Percentiles rank a stretch among this genome's conserved stretches.
These are phyloP conservation scores for Phrynocephalus vlangalii DNA, from an alignment of 2,797 vertebrate genomes.

Conservation along the genomic window DNA sequence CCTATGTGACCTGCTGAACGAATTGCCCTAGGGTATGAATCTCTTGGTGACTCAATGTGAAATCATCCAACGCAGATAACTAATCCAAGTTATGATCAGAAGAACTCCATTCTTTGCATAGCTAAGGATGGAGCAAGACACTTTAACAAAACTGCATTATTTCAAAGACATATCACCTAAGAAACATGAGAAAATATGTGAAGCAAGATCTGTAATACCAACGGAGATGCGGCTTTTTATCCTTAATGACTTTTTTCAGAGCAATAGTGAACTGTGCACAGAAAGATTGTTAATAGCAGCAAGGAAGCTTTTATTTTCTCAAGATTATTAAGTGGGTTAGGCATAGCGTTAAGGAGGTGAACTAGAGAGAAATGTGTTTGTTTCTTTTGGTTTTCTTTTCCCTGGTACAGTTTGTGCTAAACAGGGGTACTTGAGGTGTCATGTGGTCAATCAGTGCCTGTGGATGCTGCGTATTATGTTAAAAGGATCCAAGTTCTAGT, in stretches of 20 bases:
- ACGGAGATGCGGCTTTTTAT: neutral
- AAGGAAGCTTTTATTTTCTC: too few species aligned
- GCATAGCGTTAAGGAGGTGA: too few species aligned
- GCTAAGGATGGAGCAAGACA: neutral
- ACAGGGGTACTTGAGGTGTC: too few species aligned
- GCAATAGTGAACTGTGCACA: fast-evolving
- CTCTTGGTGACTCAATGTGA: neutral
- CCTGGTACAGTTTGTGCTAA: too few species aligned
- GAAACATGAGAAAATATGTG: neutral
- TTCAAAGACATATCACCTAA: neutral
- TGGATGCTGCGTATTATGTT: too few species aligned
- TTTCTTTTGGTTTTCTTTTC: too few species aligned
- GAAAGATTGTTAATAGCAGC: neutral
- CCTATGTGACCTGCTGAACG: neutral
- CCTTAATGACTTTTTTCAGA: neutral
- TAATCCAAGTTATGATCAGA: neutral
- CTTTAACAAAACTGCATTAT: neutral
- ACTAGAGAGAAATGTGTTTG: too few species aligned
- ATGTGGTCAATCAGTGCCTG: too few species aligned
- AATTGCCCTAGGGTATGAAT: neutral
- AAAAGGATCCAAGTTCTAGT: neutral
- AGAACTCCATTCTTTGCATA: neutral
- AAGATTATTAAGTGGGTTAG: too few species aligned
- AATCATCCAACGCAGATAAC: neutral
- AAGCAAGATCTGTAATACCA: neutral